Evolutionary conservation across 2,888 invertebrate genomes (phyloP), one percentile per base, ranked within the genome.

Genomic region (Mimas tiliae): DNA sequence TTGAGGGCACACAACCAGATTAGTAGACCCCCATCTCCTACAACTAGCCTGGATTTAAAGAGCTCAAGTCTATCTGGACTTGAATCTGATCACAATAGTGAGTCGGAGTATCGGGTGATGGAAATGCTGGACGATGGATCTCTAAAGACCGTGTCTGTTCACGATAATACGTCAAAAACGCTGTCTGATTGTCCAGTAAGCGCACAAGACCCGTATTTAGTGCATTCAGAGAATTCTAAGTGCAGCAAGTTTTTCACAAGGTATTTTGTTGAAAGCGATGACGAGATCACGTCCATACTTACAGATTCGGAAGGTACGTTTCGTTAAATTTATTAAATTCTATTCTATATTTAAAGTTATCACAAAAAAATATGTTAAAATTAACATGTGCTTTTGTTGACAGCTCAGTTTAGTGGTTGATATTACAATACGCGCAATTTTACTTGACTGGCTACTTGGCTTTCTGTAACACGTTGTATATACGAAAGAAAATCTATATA

Each of bases 231-330:
- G 68, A 94, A 94, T 71, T 94, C 94, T 0, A 95, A 95, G 72
- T 95, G 95, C 76, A 95, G 95, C 66, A 95, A 95, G 75, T 95
- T 95, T 83, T 95, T 96, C 72, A 95, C 95, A 62, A 91, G 96
- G 68, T 95, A 95, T 72, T 96, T 95, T 74, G 95, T 96, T 62
- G 96, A 96, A 78, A 94, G 96, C 50, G 96, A 96, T 70, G 96
- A 96, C 72, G 96, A 96, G 80, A 95, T 96, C 72, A 95, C 96
- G 27, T 96, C 96, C 0, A 95, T 96, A 63, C 95, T 95, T 52
- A 96, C 96, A 1, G 96, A 96, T 81, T 95, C 96, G 47, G 96
- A 96, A 91, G 96, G 96, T 95, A 80, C 84, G 79, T 47, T 47
- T 6, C 68, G 2, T 68, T 62, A 67, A 45, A 53, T 62, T 47